Conservation (phyloP, 2,888 invertebrate genomes). For the Philhelius pedissequus region DNA sequence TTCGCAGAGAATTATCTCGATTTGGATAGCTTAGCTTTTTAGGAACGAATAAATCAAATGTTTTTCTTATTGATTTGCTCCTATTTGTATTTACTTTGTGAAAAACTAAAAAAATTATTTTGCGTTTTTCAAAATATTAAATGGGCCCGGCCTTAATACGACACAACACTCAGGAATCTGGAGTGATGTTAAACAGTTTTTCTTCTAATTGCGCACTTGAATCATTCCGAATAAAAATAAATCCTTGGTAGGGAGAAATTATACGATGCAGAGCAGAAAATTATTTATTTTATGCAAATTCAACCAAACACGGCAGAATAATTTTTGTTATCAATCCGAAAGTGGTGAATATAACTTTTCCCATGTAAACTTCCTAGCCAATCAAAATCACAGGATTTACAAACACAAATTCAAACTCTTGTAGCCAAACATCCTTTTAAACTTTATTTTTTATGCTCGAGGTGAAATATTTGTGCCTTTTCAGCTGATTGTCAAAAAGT, state of each 20-base stretch:
- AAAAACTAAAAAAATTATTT: not conserved
- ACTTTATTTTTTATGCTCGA: not conserved
- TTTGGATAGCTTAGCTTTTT: not conserved
- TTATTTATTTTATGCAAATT: conserved; percentile 1
- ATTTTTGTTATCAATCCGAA: conserved; percentile 24
- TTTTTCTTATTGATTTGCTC: not conserved
- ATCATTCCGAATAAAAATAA: conserved; percentile 45
- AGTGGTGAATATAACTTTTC: conserved; percentile 17
- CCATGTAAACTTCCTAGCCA: not conserved
- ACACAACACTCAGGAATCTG: conserved; percentile 33
- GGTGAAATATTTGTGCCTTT: not conserved
- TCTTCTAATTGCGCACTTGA: conserved; percentile 56
- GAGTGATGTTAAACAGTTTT: conserved; percentile 34
- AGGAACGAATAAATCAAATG: not conserved
- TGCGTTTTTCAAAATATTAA: not conserved
- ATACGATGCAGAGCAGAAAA: not conserved
- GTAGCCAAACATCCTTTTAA: not conserved
- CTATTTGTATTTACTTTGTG: not conserved
- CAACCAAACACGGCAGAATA: not conserved
- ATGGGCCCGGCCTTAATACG: conserved; percentile 53
- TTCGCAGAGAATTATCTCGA: not conserved
- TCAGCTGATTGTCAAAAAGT: not conserved
- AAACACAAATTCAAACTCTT: not conserved
- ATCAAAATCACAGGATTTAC: not conserved
- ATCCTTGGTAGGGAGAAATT: conserved; percentile 12